Conservation (phyloP, 2,888 invertebrate species). For the Mimumesa dahlbomi region DNA sequence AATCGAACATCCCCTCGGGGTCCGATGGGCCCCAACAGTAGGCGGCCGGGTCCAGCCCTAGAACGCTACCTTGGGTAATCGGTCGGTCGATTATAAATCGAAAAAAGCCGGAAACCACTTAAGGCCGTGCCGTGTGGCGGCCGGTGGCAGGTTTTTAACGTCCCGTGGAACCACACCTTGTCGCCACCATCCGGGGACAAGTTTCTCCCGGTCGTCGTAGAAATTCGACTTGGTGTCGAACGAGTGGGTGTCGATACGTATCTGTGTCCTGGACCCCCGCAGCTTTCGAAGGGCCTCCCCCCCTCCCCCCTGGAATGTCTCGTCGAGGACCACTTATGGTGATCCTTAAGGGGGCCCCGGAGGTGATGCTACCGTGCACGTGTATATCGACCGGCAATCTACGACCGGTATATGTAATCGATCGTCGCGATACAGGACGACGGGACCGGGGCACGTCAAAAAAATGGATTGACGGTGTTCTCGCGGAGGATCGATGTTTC, state of each 20-base stretch:
- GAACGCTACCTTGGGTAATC: conserved; percentile 65
- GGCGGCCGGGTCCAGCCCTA: conserved; percentile 62
- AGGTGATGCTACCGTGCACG: conserved; percentile 64
- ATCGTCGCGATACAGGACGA: too few species aligned
- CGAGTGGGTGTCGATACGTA: conserved; percentile 66
- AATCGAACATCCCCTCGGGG: conserved; percentile 66
- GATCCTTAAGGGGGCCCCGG: conserved; percentile 50
- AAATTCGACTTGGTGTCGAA: conserved; percentile 58
- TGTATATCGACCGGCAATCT: conserved; percentile 59
- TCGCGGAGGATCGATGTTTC: conserved; percentile 37
- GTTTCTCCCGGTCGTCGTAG: conserved; percentile 21
- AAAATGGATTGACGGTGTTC: conserved; percentile 47
- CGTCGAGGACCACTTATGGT: conserved; percentile 60
- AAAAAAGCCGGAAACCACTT: conserved; percentile 69
- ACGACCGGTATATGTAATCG: conserved; percentile 45
- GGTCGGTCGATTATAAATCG: conserved; percentile 63
- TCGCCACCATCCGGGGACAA: conserved; percentile 54
- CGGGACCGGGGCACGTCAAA: conserved; percentile 18
- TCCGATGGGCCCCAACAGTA: conserved; percentile 61
- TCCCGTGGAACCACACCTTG: conserved; percentile 62
- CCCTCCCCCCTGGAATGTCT: conserved; percentile 56
- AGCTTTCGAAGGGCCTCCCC: conserved; percentile 45
- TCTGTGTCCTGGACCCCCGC: conserved; percentile 66
- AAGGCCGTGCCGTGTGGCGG: conserved; percentile 33
- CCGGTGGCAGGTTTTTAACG: conserved; percentile 40